A percentile compares a stretch with the other conserved stretches of the same genome.
Conservation (phyloP, 2,797 vertebrate species). For the Anolis apletophallus region DNA sequence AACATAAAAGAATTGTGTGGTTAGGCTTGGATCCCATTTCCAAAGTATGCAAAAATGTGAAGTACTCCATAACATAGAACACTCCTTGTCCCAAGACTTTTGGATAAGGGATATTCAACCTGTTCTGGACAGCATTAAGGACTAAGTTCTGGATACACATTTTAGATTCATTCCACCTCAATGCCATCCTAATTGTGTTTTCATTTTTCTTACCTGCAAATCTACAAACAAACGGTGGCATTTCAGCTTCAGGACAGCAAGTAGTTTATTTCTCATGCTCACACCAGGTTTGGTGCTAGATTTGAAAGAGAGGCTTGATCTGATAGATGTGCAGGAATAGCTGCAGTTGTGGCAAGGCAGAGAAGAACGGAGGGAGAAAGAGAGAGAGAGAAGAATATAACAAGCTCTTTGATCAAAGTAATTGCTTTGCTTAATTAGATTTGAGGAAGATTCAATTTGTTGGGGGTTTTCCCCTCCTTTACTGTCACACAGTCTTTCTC, state of each 20-base stretch:
- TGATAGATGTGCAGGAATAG: conserved; percentile 86
- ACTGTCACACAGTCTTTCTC: neutral
- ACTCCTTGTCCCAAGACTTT: no score
- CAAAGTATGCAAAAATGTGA: no score
- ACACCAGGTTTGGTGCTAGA: conserved; percentile 78
- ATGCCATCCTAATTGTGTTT: conserved; percentile 1
- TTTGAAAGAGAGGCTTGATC: conserved; percentile 87
- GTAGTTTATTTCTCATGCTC: conserved; percentile 87
- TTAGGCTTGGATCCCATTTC: no score
- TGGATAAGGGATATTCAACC: no score
- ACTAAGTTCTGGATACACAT: neutral
- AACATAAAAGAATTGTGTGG: no score
- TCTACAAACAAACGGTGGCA: conserved; percentile 88
- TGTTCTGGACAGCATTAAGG: neutral
- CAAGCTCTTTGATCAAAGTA: neutral
- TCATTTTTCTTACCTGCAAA: conserved; percentile 81
- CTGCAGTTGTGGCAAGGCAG: conserved; percentile 67
- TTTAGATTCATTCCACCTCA: conserved; percentile 20
- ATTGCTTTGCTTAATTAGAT: neutral
- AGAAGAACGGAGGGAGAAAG: neutral
- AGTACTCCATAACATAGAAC: no score
- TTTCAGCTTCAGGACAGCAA: conserved; percentile 85
- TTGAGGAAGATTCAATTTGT: neutral
- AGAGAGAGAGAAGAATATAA: neutral
- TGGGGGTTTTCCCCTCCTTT: no score